phyloP scores from a whole-genome alignment of 2,113 vertebrate species.

The Ivindomyrus marchei region DNA sequence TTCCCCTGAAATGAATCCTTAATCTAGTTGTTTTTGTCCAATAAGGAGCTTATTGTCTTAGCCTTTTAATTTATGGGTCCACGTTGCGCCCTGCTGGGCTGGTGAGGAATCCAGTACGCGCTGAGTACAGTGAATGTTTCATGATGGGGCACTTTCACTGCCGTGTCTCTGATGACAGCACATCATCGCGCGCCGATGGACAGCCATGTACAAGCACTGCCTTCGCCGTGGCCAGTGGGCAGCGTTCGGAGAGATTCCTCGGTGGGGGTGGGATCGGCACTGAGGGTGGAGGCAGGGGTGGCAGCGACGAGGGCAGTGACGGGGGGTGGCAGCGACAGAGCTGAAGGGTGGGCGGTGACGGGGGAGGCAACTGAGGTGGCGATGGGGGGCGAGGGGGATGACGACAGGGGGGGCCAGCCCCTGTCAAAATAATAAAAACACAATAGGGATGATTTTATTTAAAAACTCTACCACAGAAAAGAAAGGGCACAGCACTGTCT shows the following conservation, averaged over 20 bases:
- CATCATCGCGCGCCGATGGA: not conserved
- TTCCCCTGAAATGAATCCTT: constrained; percentile 30
- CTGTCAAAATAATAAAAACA: not conserved
- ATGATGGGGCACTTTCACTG: not conserved
- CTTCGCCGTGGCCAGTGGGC: not conserved
- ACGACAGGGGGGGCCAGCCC: not conserved
- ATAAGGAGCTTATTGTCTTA: constrained; percentile 32
- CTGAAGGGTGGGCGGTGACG: not conserved
- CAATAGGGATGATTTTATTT: not conserved
- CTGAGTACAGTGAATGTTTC: not conserved
- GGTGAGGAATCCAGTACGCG: not conserved
- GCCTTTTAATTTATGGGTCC: constrained; percentile 7
- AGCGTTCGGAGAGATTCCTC: not conserved
- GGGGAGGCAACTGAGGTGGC: not conserved
- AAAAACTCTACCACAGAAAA: not conserved
- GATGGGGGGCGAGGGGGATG: not conserved
- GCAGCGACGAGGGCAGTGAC: no score
- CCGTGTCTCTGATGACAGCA: not conserved
- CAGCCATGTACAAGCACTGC: not conserved
- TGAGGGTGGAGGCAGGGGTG: not conserved
- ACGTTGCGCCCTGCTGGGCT: not conserved
- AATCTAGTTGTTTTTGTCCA: constrained; percentile 25
- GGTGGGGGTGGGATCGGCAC: not conserved
- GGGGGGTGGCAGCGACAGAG: no score
- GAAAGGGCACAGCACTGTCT: not conserved